These are phyloP conservation scores for Thamnophis elegans DNA, from an alignment of 2,797 vertebrate species.

Conservation along the genomic window DNA sequence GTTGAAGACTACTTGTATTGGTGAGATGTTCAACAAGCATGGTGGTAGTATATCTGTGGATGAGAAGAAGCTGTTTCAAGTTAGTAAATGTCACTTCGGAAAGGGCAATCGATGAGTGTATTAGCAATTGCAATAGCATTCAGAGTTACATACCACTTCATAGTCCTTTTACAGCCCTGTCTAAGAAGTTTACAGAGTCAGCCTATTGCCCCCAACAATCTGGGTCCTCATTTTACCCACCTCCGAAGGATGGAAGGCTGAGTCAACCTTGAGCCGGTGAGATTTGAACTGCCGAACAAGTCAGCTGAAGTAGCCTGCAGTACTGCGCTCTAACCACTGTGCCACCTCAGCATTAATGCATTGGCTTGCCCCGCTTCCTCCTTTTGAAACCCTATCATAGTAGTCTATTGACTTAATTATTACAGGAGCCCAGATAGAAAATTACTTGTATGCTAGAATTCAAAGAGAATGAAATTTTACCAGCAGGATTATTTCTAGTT, in stretches of 20 bases:
- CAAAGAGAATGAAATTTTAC: neutral
- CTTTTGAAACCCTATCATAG: neutral
- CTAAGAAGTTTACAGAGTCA: too few species aligned
- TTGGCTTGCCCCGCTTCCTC: neutral
- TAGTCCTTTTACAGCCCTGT: too few species aligned
- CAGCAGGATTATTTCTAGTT: neutral
- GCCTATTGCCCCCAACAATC: too few species aligned
- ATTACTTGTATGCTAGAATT: neutral
- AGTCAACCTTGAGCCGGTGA: too few species aligned
- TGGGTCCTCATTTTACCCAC: too few species aligned
- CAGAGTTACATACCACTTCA: too few species aligned
- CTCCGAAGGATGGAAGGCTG: too few species aligned
- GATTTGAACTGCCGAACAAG: too few species aligned
- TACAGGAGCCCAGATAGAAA: neutral
- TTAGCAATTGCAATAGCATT: neutral
- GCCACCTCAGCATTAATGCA: neutral
- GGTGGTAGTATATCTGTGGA: neutral
- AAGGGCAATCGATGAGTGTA: neutral
- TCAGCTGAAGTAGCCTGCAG: too few species aligned
- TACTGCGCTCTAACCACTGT: too few species aligned
- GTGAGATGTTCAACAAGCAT: neutral
- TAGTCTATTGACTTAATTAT: neutral
- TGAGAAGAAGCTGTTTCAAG: neutral
- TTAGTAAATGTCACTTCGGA: neutral
- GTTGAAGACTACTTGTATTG: neutral